These are phyloP conservation scores for Bradypodion ventrale DNA, from an alignment of 2,797 vertebrate genomes.

Conservation along the genomic window DNA sequence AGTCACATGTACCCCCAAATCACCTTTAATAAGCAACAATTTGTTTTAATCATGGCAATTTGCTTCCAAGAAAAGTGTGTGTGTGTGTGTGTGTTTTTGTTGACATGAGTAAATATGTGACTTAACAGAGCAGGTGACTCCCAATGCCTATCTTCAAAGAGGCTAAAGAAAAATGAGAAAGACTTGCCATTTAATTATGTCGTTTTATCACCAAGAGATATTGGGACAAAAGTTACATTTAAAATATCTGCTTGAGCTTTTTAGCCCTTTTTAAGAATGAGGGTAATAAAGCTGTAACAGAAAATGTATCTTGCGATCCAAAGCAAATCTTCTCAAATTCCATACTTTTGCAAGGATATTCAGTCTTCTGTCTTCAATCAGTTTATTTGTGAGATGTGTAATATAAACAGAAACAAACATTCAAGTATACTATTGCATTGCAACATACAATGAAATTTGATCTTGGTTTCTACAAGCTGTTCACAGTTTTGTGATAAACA, in stretches of 20 bases:
- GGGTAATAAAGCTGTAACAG: neutral
- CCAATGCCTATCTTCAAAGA: neutral
- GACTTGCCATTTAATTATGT: neutral
- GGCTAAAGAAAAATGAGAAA: neutral
- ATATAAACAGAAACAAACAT: constrained; percentile 41
- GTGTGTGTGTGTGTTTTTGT: too few relatives aligned
- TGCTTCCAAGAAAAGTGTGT: too few relatives aligned
- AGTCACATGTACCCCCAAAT: too few relatives aligned
- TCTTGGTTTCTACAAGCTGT: constrained; percentile 16
- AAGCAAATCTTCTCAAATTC: neutral
- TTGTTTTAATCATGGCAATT: too few relatives aligned
- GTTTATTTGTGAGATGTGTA: constrained; percentile 11
- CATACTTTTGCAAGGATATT: neutral
- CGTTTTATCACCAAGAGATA: neutral
- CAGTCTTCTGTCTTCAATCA: neutral
- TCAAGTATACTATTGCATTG: constrained; percentile 21
- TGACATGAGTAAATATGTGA: too few relatives aligned
- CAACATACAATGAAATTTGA: neutral
- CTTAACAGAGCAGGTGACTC: too few relatives aligned
- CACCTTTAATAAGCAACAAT: too few relatives aligned
- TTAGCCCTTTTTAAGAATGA: neutral
- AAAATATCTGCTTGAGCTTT: neutral
- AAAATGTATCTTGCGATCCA: neutral
- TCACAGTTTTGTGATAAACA: constrained; percentile 40
- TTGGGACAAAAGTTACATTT: neutral